These are phyloP conservation scores for Drosophila prosaltans DNA, from an alignment of 1,140 invertebrate genomes.

Conservation along the genomic window DNA sequence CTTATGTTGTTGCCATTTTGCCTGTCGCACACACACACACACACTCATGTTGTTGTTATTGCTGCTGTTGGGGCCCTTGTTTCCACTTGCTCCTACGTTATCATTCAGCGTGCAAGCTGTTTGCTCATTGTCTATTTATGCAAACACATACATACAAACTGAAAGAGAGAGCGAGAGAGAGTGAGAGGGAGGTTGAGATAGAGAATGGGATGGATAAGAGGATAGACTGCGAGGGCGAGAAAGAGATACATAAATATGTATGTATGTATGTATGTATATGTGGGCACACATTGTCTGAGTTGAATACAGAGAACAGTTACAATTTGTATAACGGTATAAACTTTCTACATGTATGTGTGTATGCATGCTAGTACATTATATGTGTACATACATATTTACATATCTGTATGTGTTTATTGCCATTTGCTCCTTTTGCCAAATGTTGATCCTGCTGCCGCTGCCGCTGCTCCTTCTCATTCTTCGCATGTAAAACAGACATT, in stretches of 20 bases:
- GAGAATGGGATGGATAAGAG: neutral
- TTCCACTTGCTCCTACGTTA: constrained; percentile 69
- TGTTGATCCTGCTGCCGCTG: constrained; percentile 53
- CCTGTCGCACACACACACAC: constrained; percentile 47
- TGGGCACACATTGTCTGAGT: constrained; percentile 30
- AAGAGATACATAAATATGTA: constrained; percentile 23
- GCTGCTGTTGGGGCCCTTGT: constrained; percentile 51
- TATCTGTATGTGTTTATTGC: constrained; percentile 7
- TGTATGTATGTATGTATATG: constrained; percentile 48
- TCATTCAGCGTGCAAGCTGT: constrained; percentile 79
- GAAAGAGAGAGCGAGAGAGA: neutral
- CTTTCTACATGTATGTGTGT: too few species aligned
- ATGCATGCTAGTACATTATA: too few species aligned
- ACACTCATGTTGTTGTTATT: constrained; percentile 24
- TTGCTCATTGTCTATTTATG: constrained; percentile 81
- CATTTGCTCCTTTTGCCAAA: constrained; percentile 48
- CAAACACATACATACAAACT: constrained; percentile 56
- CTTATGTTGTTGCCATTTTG: constrained; percentile 47
- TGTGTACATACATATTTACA: constrained; percentile 10
- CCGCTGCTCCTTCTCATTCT: constrained; percentile 9
- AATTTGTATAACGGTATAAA: constrained; percentile 65
- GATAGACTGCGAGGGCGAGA: neutral
- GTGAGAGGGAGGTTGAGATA: neutral
- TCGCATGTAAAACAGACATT: constrained; percentile 12
- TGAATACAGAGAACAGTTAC: constrained; percentile 62